Base-by-base conservation (phyloP, 1,140 invertebrate genomes). In the Brachionus rubens region DNA sequence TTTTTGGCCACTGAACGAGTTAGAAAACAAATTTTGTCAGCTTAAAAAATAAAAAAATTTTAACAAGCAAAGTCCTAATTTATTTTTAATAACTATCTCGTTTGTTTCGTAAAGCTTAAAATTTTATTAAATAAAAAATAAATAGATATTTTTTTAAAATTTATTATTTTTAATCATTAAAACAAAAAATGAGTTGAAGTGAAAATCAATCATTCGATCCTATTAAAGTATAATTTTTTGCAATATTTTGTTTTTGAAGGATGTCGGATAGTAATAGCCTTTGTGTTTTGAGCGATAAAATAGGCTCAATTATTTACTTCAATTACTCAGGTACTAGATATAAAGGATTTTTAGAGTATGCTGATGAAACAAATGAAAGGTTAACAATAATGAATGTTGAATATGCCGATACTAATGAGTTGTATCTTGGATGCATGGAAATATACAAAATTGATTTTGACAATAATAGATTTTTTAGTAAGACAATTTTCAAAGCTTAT, bases 1-100 rank as follows among this genome's bases (percentile, higher is more conserved):
- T 28, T 28, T 50, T 33, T 72, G 26, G 68, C 68, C 0, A 54
- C 68, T 19, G 68, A 72, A 54, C 36, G 47, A 50, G 68, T 50
- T 16, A 47, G 68, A n/a, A 48, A 24, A 48, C 68, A 72, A 54
- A 50, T 72, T 50, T 28, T 72, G 7, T 72, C 68, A 48, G 68
- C 28, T 14, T 72, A 65, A 65, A 24, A 33, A 26, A 59, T 21
- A 59, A 46, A 30, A 46, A 68, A 48, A 4, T 14, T 46, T 46
- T 68, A 28, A n/a, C n/a, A n/a, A n/a, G n/a, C n/a, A n/a, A n/a
- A n/a, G n/a, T 68, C 19, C 12, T 48, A n/a, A 14, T 33, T 72
- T 41, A 46, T 30, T 70, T 50, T 50, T 46, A 67, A 46, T 26
- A n/a, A 41, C 12, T 9, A 36, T 19, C 28, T 9, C 54, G 12